Evolutionary conservation across 2,888 invertebrate genomes (phyloP).

Genomic region (Cyclophora albipunctata): DNA sequence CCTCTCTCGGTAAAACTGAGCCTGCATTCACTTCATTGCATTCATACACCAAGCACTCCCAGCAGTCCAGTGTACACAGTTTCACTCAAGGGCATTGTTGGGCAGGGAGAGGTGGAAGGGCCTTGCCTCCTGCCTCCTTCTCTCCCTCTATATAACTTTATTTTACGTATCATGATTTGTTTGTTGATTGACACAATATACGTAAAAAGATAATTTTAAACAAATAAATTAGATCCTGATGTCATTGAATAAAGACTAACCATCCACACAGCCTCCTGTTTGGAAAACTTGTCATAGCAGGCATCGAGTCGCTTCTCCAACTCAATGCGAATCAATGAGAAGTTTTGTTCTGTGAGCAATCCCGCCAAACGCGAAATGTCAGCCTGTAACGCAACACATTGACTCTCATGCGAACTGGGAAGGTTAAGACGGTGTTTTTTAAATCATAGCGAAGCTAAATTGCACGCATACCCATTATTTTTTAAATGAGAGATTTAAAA

Average conservation of each 20-base stretch:
- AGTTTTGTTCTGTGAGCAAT: constrained; percentile 37
- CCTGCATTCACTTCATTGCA: too few relatives aligned
- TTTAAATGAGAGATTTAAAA: background rate
- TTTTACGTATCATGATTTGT: too few relatives aligned
- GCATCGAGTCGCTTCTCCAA: constrained; percentile 35
- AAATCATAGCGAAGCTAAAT: background rate
- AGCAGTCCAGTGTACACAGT: too few relatives aligned
- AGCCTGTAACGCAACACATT: constrained; percentile 30
- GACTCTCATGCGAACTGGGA: background rate
- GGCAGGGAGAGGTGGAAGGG: too few relatives aligned
- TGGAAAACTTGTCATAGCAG: constrained; percentile 49
- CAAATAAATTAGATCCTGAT: too few relatives aligned
- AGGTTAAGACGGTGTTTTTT: background rate
- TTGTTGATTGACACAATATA: too few relatives aligned
- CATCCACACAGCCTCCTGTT: constrained; percentile 50
- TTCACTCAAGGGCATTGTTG: too few relatives aligned
- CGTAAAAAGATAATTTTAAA: too few relatives aligned
- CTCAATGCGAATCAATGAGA: constrained; percentile 27
- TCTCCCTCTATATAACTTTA: too few relatives aligned
- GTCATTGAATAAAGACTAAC: constrained; percentile 19
- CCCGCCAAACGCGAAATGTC: constrained; percentile 41
- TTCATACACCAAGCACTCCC: too few relatives aligned
- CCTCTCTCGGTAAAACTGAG: too few relatives aligned
- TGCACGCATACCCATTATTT: background rate
- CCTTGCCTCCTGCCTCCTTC: too few relatives aligned